phyloP scores from a whole-genome alignment of 2,113 vertebrate genomes.

The Eira barbara region DNA sequence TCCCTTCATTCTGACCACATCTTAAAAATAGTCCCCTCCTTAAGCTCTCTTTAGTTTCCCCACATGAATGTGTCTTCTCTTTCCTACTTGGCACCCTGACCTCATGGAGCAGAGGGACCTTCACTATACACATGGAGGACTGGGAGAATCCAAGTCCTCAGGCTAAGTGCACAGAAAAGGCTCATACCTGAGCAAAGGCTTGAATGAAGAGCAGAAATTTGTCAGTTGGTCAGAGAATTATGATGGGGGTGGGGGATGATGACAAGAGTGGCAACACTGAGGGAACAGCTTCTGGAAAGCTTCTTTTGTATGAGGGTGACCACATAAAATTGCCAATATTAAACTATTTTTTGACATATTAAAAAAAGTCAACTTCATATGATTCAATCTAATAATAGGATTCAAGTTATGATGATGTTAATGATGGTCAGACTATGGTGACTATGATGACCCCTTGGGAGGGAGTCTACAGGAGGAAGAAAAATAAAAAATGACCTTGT shows the following conservation, averaged over 20 bases:
- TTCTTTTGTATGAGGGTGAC: neutral
- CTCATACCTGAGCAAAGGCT: neutral
- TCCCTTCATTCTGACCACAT: neutral
- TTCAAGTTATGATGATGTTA: neutral
- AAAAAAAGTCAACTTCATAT: neutral
- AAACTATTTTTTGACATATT: neutral
- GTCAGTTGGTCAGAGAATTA: neutral
- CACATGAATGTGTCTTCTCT: neutral
- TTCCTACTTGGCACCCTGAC: neutral
- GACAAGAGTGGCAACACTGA: neutral
- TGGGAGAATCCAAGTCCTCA: neutral
- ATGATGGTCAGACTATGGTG: neutral
- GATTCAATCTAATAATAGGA: neutral
- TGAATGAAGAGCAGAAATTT: neutral
- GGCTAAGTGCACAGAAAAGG: neutral
- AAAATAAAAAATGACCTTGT: neutral
- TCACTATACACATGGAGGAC: neutral
- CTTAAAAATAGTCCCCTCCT: neutral
- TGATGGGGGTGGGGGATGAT: accelerated
- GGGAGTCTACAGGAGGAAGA: neutral
- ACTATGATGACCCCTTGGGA: neutral
- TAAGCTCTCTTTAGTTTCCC: neutral
- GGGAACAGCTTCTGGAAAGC: neutral
- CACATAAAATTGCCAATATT: neutral
- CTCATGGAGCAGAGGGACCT: neutral